A percentile compares a stretch with the other conserved stretches of the same genome.
These are phyloP conservation scores for Podabrus alpinus DNA, from an alignment of 2,888 invertebrate genomes.

Conservation along the genomic window DNA sequence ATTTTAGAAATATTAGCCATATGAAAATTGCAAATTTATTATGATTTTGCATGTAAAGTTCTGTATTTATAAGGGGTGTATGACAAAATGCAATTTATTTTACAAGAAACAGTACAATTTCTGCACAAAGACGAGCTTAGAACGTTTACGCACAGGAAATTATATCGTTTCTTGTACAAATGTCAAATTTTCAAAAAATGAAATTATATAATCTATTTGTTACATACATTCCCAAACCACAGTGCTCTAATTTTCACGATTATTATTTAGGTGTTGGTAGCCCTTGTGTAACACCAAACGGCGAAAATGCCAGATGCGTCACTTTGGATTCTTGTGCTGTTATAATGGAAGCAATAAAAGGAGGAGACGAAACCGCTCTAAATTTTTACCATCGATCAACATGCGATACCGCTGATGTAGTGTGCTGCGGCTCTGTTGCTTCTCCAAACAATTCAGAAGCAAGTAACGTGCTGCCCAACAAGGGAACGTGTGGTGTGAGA, in stretches of 20 bases:
- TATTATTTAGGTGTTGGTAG: background rate
- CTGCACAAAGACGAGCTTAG: too few species aligned
- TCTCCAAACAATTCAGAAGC: background rate
- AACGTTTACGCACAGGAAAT: too few species aligned
- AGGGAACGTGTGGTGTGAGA: conserved; percentile 13
- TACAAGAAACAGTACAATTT: too few species aligned
- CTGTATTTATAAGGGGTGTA: too few species aligned
- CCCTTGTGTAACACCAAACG: background rate
- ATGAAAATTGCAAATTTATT: too few species aligned
- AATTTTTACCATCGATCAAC: background rate
- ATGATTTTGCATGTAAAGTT: too few species aligned
- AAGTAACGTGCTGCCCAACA: conserved; percentile 8
- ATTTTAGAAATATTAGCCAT: too few species aligned
- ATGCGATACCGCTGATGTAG: background rate
- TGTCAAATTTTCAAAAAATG: too few species aligned
- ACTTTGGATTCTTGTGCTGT: background rate
- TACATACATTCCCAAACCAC: too few species aligned
- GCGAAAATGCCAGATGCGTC: background rate
- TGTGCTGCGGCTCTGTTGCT: background rate
- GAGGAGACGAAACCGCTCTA: background rate
- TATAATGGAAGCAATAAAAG: background rate
- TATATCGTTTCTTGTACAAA: too few species aligned
- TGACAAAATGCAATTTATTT: too few species aligned
- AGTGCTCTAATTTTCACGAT: background rate
- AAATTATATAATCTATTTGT: too few species aligned